Percentiles rank a stretch among this genome's conserved stretches.
Evolutionary conservation across 2,888 invertebrate genomes (phyloP).

Genomic region (Himalopsyche tibetana): DNA sequence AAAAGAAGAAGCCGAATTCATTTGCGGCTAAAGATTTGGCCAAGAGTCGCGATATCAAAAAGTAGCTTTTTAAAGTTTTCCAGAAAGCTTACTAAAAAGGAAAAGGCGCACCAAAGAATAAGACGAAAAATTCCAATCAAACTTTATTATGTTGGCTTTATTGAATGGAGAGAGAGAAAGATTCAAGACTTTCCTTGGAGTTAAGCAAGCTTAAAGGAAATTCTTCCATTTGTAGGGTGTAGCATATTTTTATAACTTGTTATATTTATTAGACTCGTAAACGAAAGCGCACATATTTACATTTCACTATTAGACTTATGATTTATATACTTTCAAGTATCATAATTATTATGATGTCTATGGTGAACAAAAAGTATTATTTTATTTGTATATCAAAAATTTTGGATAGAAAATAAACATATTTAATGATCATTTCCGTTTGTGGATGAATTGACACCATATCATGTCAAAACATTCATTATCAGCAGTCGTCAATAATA

Average conservation of each 20-base stretch:
- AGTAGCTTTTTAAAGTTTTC: conserved; percentile 39
- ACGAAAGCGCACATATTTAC: not conserved
- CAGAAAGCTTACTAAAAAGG: conserved; percentile 26
- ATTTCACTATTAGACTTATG: not conserved
- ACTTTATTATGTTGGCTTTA: conserved; percentile 63
- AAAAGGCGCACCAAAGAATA: conserved; percentile 50
- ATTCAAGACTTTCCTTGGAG: conserved; percentile 40
- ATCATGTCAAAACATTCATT: too few relatives aligned
- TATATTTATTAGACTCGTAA: conserved; percentile 18
- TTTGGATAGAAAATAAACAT: too few relatives aligned
- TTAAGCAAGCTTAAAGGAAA: conserved; percentile 14
- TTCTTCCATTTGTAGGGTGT: not conserved
- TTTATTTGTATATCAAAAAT: too few relatives aligned
- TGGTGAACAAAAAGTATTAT: too few relatives aligned
- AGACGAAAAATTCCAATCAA: conserved; percentile 64
- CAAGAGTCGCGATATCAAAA: conserved; percentile 41
- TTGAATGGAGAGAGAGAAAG: conserved; percentile 56
- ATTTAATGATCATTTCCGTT: too few relatives aligned
- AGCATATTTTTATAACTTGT: conserved; percentile 31
- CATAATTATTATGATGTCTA: too few relatives aligned
- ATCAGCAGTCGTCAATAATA: too few relatives aligned
- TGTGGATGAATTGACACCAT: too few relatives aligned
- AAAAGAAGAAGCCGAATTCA: conserved; percentile 39
- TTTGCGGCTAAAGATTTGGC: conserved; percentile 12
- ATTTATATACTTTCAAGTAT: not conserved